phyloP scores from a whole-genome alignment of 1,140 invertebrate species.

The Diorhabda sublineata region DNA sequence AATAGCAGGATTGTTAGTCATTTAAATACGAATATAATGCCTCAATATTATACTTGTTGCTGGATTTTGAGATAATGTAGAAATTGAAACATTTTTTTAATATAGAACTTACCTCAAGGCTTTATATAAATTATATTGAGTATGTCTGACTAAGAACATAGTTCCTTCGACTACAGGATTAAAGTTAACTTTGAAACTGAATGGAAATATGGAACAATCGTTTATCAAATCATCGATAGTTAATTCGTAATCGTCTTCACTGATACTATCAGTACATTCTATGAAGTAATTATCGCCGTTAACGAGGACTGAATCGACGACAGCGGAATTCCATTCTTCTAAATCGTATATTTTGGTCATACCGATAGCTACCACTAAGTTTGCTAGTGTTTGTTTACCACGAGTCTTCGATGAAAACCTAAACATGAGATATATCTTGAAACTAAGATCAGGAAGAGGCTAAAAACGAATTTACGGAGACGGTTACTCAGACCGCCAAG shows the following conservation, averaged over 20 bases:
- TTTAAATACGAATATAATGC: too few relatives aligned
- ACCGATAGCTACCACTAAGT: constrained; percentile 52
- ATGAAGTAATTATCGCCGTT: constrained; percentile 54
- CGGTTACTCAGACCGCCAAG: too few relatives aligned
- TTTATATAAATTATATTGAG: constrained; percentile 58
- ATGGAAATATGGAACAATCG: constrained; percentile 51
- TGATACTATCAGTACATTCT: constrained; percentile 49
- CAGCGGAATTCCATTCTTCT: constrained; percentile 55
- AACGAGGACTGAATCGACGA: constrained; percentile 57
- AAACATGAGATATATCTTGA: constrained; percentile 7
- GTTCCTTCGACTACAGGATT: constrained; percentile 55
- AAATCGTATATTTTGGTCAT: constrained; percentile 55
- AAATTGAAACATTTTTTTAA: too few relatives aligned
- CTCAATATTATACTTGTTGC: too few relatives aligned
- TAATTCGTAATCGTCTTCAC: constrained; percentile 52
- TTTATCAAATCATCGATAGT: constrained; percentile 51
- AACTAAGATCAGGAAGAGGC: too few relatives aligned
- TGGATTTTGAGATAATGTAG: too few relatives aligned
- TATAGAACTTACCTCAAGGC: constrained; percentile 44
- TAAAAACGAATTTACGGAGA: too few relatives aligned
- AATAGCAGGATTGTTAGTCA: too few relatives aligned
- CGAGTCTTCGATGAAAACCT: constrained; percentile 41
- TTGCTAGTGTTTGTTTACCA: constrained; percentile 47
- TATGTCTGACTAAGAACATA: constrained; percentile 52
- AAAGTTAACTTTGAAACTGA: constrained; percentile 53